Base-by-base conservation (phyloP, 2,113 vertebrate genomes). In the Coryphaenoides rupestris region DNA sequence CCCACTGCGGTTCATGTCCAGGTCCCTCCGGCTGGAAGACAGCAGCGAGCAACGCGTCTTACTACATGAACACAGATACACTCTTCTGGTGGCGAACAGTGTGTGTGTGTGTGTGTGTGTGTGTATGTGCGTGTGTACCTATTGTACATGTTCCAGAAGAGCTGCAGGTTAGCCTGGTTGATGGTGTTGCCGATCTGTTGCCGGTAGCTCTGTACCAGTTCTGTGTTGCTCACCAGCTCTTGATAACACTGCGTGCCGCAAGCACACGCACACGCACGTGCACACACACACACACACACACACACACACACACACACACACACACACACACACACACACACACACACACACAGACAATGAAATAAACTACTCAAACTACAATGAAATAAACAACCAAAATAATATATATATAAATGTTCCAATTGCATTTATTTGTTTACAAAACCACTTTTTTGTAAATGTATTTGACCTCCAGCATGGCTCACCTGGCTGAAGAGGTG, bases 91-190 rank as follows among this genome's bases (percentile, higher is more conserved):
- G n/a, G n/a, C n/a, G n/a, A n/a, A n/a, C n/a, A n/a, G n/a, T n/a
- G n/a, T n/a, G n/a, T n/a, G n/a, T n/a, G n/a, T n/a, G n/a, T n/a
- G n/a, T n/a, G n/a, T n/a, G n/a, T n/a, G n/a, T n/a, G n/a, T n/a
- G n/a, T n/a, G n/a, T n/a, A n/a, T n/a, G n/a, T n/a, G n/a, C n/a
- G n/a, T n/a, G n/a, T 68, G 4, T 76, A 98, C 97, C 97, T 91
- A 80, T 98, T 98, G 89, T 99, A 99, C 95, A 98, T 95, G 87
- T 95, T 98, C 94, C 95, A 97, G 92, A 99, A 98, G 60, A 99
- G 97, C 87, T 98, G 96, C 83, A 99, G 90, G 83, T 99, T 99
- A 88, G 92, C 95, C 87, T 96, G 95, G 89, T 99, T 99, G 83
- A 99, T 73, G 55, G 88, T 91, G 1, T 91, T 96, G 74, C 88